Percentiles rank a stretch among this genome's conserved stretches.
phyloP scores from a whole-genome alignment of 2,888 invertebrate species.

The Melanchra persicariae region DNA sequence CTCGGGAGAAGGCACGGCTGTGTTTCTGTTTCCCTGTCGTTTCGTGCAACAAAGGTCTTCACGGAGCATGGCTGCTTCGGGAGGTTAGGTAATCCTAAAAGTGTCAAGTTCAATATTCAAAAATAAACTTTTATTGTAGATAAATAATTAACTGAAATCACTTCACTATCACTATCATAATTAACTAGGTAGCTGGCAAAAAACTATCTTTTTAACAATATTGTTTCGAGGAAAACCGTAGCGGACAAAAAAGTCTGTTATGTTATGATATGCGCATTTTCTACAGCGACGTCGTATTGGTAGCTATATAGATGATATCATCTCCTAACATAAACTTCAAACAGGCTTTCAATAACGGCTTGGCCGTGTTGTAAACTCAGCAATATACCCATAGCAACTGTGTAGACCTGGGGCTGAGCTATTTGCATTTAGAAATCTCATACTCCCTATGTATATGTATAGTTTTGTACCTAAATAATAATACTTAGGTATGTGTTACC shows the following conservation, averaged over 20 bases:
- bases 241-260: slow-evolving; percentile 19
- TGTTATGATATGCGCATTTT: slow-evolving; percentile 41
- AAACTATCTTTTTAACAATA: not conserved
- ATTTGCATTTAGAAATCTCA: slow-evolving; percentile 45
- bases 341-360: slow-evolving; percentile 58
- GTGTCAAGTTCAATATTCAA: too few relatives aligned
- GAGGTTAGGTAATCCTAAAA: too few relatives aligned
- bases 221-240: slow-evolving; percentile 20
- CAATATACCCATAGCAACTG: slow-evolving; percentile 22
- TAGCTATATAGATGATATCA: slow-evolving; percentile 61
- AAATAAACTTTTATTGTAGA: too few relatives aligned
- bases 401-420: not conserved
- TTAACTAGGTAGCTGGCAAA: not conserved
- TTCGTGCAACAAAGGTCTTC: too few relatives aligned
- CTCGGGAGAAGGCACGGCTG: too few relatives aligned
- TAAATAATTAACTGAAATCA: not conserved
- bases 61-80: too few relatives aligned
- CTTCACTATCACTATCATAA: not conserved
- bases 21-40: too few relatives aligned
- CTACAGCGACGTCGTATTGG: slow-evolving; percentile 38
- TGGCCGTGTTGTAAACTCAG: slow-evolving; percentile 34
- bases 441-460: not conserved
- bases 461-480: slow-evolving; percentile 30
- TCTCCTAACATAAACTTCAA: slow-evolving; percentile 54
- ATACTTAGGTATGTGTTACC: slow-evolving; percentile 1